Evolutionary conservation across 2,113 vertebrate species (phyloP), one percentile per base, ranked within the genome.

Genomic region (Hippotragus niger): DNA sequence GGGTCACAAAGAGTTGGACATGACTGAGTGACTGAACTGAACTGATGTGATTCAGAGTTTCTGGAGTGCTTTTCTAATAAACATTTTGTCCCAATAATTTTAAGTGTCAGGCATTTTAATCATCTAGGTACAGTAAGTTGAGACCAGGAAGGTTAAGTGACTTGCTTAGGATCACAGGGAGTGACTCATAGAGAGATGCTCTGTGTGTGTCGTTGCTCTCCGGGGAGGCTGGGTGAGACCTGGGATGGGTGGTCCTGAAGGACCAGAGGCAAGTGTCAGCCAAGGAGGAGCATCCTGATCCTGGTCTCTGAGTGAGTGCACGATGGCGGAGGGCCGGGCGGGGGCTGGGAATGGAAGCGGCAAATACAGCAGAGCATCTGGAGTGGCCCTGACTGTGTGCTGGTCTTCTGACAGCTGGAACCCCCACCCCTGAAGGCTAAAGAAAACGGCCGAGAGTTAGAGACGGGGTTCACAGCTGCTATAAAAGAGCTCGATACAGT

Each of bases 311-410:
- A n/a, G 58, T 31, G 17, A 47, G 58, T 7, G 25, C 15, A 21
- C 0, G 6, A 67, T 4, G 21, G 11, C 0, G 3, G 52, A 14
- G 52, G n/a, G n/a, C 17, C 4, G 0, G n/a, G n/a, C 4, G 2
- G n/a, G 17, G 64, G n/a, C 8, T 19, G 17, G n/a, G 64, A 71
- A 36, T 11, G 19, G n/a, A 71, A 58, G 60, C 36, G 21, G 5
- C n/a, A 25, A 11, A 31, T 17, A 50, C 13, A 57, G 50, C 40
- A 60, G 57, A 43, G 7, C 29, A 23, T 45, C 45, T 29, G 43
- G 29, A n/a, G n/a, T 15, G 16, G 11, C 53, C 53, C 12, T 90
- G 31, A 47, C 50, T 14, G 8, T 14, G 52, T 17, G 3, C 23
- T 71, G 47, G 2, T 31, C 55, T 53, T 57, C 12, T 50, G 12